Evolutionary conservation across 2,888 invertebrate species (phyloP), one percentile per base, ranked within the genome.

Genomic region (Stictocephala bisonia): DNA sequence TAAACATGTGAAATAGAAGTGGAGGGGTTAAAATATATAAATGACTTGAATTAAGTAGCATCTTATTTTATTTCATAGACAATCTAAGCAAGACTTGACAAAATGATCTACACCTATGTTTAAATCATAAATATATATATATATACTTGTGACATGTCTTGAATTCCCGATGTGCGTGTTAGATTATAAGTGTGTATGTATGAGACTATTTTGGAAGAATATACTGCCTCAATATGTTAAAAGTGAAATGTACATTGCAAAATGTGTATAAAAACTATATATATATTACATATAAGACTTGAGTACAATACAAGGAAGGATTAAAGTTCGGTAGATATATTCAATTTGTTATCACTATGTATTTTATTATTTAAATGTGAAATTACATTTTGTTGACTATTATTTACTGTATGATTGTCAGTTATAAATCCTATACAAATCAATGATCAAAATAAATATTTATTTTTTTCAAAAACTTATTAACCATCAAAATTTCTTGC

Each of bases 211-310:
- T 71, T 71, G 56, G 44, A 71, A 27, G 58, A 44, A 58, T 71
- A 71, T 71, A 71, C 70, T 71, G 70, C 58, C 58, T 71, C 58
- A 44, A 58, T 58, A 58, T 71, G 70, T 64, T 64, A 64, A 64
- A 64, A 64, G 44, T 44, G 40, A 44, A 60, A 64, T 64, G 64
- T 64, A 64, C 44, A 64, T 64, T 64, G 44, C 64, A 64, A 64
- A 64, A 41, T 64, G 64, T 64, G 64, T 64, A 64, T 64, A 64
- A 64, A n/a, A 64, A 60, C 60, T 60, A 60, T 60, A 60, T n/a
- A n/a, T 60, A 60, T 60, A 40, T 64, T 64, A 64, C 44, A 64
- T 64, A 64, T 64, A 64, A 64, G 64, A 64, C 64, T 64, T 64
- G 64, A 64, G 64, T 64, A 64, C 64, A 64, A 64, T 64, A 64